Evolutionary conservation across 2,797 vertebrate genomes (phyloP).

Genomic region (Sebastes hubbsi): DNA sequence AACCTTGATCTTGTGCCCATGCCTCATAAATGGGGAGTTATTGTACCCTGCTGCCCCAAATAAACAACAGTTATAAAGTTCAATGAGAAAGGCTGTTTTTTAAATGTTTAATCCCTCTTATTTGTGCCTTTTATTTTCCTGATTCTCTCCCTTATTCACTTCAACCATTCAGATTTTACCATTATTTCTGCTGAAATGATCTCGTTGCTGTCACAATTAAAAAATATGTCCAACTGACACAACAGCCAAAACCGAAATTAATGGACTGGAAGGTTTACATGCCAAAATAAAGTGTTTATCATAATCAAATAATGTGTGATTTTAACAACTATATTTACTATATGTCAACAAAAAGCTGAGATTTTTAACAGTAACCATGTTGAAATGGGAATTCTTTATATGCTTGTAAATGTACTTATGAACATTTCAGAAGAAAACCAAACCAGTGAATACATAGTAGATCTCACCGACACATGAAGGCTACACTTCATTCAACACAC

Average conservation of each 20-base stretch:
- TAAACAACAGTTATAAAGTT: neutral
- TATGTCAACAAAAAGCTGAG: neutral
- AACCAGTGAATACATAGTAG: neutral
- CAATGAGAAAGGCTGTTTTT: neutral
- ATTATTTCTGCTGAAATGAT: neutral
- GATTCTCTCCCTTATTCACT: neutral
- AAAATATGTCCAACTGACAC: neutral
- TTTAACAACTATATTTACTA: neutral
- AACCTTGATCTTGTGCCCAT: neutral
- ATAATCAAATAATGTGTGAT: neutral
- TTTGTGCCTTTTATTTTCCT: neutral
- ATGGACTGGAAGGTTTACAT: neutral
- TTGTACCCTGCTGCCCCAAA: neutral
- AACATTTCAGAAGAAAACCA: neutral
- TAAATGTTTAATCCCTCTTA: neutral
- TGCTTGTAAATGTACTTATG: neutral
- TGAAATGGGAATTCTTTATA: neutral
- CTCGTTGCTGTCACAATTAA: neutral
- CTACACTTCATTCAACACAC: slow-evolving; percentile 1
- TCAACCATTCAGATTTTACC: neutral
- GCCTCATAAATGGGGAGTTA: neutral
- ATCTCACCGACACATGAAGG: neutral
- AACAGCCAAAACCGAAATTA: neutral
- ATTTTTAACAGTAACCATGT: neutral
- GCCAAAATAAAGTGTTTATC: neutral